Evolutionary conservation across 2,888 invertebrate species (phyloP).

Genomic region (Leptinotarsa haldemani): DNA sequence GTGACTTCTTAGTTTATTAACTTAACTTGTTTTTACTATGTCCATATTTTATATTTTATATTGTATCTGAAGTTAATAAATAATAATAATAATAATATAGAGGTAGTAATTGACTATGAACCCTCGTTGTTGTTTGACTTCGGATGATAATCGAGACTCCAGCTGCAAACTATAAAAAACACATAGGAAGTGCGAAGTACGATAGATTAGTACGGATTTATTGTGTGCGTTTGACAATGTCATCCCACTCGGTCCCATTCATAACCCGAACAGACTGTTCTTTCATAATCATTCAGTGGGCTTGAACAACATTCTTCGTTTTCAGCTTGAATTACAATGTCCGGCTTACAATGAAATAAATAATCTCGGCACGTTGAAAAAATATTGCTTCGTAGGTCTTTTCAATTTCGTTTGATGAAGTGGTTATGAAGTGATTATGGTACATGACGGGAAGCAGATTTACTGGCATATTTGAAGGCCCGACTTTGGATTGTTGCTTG

Average conservation of each 20-base stretch:
- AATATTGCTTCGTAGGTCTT: neutral
- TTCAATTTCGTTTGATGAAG: conserved; percentile 11
- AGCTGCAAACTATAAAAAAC: neutral
- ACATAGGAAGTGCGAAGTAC: neutral
- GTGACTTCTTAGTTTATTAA: no score
- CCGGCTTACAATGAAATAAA: conserved; percentile 11
- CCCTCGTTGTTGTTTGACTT: neutral
- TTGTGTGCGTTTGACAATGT: conserved; percentile 21
- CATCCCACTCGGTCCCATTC: conserved; percentile 24
- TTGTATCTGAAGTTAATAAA: no score
- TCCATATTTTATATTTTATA: no score
- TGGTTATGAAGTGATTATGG: conserved; percentile 9
- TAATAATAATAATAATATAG: no score
- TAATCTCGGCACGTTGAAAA: conserved; percentile 5
- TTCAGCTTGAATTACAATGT: conserved; percentile 25
- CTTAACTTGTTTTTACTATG: no score
- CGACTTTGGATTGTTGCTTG: no score
- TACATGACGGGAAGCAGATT: neutral
- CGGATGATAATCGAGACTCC: neutral
- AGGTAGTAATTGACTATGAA: no score
- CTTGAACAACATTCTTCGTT: conserved; percentile 11
- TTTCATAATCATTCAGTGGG: conserved; percentile 19
- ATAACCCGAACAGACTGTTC: conserved; percentile 22
- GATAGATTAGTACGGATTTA: conserved; percentile 12
- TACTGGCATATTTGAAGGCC: no score